Percentiles rank a stretch among this genome's conserved stretches.
These are phyloP conservation scores for Podilymbus podiceps DNA, from an alignment of 2,113 vertebrate species.

Conservation along the genomic window DNA sequence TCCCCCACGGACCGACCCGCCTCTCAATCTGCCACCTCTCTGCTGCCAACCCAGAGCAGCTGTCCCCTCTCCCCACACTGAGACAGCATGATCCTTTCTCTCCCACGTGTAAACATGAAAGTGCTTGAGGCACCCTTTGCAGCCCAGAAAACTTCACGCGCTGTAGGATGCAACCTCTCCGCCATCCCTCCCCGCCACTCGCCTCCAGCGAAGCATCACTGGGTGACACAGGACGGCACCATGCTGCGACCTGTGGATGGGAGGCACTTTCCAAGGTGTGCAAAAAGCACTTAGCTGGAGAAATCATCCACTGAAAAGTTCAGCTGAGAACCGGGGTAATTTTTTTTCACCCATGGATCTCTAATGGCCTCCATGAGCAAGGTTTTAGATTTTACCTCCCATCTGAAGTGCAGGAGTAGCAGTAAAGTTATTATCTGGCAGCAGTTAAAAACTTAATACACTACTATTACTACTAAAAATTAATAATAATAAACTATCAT, in stretches of 20 bases:
- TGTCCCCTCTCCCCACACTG: background rate
- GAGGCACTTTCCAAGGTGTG: rapidly evolving
- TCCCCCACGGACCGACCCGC: rapidly evolving
- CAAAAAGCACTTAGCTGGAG: background rate
- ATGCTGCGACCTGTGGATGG: background rate
- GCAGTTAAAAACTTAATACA: background rate
- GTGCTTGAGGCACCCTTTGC: background rate
- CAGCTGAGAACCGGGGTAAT: background rate
- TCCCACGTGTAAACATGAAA: rapidly evolving
- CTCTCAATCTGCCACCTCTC: background rate
- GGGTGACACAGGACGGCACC: background rate
- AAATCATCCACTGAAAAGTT: background rate
- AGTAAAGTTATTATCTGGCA: background rate
- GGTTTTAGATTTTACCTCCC: background rate
- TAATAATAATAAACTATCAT: background rate
- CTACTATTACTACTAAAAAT: background rate
- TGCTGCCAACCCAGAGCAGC: background rate
- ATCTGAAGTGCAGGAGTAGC: background rate
- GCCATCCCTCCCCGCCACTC: rapidly evolving
- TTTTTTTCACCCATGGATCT: background rate
- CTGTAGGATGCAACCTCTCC: background rate
- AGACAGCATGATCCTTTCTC: background rate
- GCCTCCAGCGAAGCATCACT: rapidly evolving
- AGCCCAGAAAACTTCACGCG: background rate
- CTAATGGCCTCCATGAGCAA: background rate